Conservation (phyloP, 2,888 invertebrate species). For the Marasmarcha lunaedactyla region DNA sequence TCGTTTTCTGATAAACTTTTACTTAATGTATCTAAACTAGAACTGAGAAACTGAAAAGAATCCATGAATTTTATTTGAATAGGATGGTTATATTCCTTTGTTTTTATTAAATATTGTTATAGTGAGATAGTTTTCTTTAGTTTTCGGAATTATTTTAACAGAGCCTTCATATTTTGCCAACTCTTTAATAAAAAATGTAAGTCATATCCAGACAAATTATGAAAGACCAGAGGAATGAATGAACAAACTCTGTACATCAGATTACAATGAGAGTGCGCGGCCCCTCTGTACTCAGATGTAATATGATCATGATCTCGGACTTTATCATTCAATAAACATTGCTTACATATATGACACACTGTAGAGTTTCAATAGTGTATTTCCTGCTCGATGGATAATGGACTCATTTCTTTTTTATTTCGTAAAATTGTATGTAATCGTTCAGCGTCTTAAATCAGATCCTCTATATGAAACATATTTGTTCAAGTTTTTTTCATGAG, state of each 20-base stretch:
- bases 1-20: neutral
- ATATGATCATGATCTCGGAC: slow-evolving; percentile 5
- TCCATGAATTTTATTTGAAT: too few relatives aligned
- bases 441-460: slow-evolving; percentile 6
- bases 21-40: neutral
- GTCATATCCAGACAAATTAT: slow-evolving; percentile 18
- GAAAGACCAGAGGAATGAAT: slow-evolving; percentile 19
- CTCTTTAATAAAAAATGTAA: slow-evolving; percentile 17
- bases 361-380: slow-evolving; percentile 1
- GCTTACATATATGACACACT: slow-evolving; percentile 6
- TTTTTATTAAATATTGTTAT: slow-evolving; percentile 8
- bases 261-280: slow-evolving; percentile 15
- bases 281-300: slow-evolving; percentile 4
- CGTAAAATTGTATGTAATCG: slow-evolving; percentile 4
- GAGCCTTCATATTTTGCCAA: slow-evolving; percentile 10
- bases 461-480: slow-evolving; percentile 11
- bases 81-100: too few relatives aligned
- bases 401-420: slow-evolving; percentile 3
- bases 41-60: too few relatives aligned
- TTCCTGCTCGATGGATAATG: slow-evolving; percentile 4
- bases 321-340: slow-evolving; percentile 9
- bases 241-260: slow-evolving; percentile 11
- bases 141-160: slow-evolving; percentile 15
- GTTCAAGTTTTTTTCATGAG: slow-evolving; percentile 12
- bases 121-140: slow-evolving; percentile 14